phyloP scores from a whole-genome alignment of 2,888 invertebrate species.

The Oscheius sp. region DNA sequence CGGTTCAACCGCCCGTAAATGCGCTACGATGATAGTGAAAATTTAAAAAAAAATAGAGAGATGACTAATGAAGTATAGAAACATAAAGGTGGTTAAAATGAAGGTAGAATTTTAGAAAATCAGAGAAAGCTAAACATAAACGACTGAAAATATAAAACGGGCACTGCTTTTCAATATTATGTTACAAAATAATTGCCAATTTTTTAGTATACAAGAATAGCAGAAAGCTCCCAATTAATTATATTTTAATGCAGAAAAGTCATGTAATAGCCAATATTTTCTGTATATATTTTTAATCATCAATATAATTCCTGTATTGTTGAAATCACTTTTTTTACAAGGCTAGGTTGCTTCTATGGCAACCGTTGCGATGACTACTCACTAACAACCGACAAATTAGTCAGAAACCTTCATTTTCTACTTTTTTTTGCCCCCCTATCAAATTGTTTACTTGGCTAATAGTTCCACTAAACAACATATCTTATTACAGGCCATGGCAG shows the following conservation, averaged over 20 bases:
- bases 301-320: neutral
- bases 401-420: neutral
- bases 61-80: neutral
- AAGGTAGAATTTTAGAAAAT: neutral
- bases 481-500: constrained; percentile 4
- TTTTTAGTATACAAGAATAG: too few relatives aligned
- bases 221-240: too few relatives aligned
- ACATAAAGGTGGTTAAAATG: neutral
- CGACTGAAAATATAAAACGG: too few relatives aligned
- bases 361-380: constrained; percentile 28
- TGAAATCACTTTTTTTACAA: neutral
- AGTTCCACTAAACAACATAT: neutral
- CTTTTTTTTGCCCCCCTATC: neutral
- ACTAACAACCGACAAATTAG: too few relatives aligned
- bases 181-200: too few relatives aligned
- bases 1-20: neutral
- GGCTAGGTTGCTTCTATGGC: constrained; percentile 22
- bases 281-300: too few relatives aligned
- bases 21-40: neutral
- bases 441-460: neutral
- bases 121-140: too few relatives aligned
- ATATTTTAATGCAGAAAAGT: neutral
- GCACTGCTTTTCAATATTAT: too few relatives aligned
- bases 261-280: too few relatives aligned
- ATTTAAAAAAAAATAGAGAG: neutral